These are phyloP conservation scores for Callosobruchus maculatus DNA, from an alignment of 2,888 invertebrate species.

Conservation along the genomic window DNA sequence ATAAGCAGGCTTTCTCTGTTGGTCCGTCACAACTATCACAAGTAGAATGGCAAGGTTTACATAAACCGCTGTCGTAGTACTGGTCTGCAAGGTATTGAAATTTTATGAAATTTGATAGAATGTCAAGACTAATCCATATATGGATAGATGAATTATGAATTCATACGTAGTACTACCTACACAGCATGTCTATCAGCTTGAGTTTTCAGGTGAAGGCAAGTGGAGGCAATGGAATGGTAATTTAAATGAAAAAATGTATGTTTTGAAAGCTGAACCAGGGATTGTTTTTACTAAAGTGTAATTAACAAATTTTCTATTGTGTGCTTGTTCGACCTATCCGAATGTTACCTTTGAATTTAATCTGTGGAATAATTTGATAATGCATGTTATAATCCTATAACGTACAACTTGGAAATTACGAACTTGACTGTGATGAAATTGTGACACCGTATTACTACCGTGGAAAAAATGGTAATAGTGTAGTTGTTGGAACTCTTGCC, in stretches of 20 bases:
- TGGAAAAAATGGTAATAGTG: too few relatives aligned
- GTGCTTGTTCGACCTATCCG: too few relatives aligned
- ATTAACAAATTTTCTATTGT: too few relatives aligned
- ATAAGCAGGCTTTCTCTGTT: conserved; percentile 68
- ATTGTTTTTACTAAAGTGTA: too few relatives aligned
- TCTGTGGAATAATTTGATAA: too few relatives aligned
- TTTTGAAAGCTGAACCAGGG: too few relatives aligned
- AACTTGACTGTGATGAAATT: too few relatives aligned
- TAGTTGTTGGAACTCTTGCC: too few relatives aligned
- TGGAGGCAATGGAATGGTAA: not conserved
- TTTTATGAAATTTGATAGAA: not conserved
- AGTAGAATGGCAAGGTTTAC: conserved; percentile 71
- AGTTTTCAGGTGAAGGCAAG: not conserved
- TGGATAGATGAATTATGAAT: not conserved
- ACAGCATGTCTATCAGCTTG: not conserved
- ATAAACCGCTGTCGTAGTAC: conserved; percentile 68
- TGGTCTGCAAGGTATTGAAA: conserved; percentile 54
- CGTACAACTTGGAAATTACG: too few relatives aligned
- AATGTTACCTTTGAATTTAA: too few relatives aligned
- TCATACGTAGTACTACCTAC: not conserved
- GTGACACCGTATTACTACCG: too few relatives aligned
- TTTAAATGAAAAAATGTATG: not conserved
- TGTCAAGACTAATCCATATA: not conserved
- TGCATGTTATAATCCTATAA: too few relatives aligned
- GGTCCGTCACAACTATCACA: conserved; percentile 82